phyloP scores from a whole-genome alignment of 2,888 invertebrate genomes.

The Platerodrilus igneus region DNA sequence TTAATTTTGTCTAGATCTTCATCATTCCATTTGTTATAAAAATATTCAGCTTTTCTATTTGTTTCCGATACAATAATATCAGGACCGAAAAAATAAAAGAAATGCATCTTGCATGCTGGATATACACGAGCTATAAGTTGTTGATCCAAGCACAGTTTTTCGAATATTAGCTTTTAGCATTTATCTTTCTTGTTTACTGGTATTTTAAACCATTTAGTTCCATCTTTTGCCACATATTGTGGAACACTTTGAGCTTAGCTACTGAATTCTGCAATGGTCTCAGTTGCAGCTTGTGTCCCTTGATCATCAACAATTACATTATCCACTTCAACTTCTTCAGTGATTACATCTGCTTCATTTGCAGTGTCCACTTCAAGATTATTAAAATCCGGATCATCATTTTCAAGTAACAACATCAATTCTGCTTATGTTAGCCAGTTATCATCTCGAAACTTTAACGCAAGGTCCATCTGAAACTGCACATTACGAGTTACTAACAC shows the following conservation, averaged over 20 bases:
- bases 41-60: too few relatives aligned
- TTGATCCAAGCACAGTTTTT: too few relatives aligned
- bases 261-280: too few relatives aligned
- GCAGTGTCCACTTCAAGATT: not conserved
- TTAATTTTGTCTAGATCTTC: too few relatives aligned
- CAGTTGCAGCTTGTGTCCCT: not conserved
- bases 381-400: slow-evolving; percentile 3
- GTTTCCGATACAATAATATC: too few relatives aligned
- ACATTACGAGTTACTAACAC: slow-evolving; percentile 1
- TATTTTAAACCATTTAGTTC: slow-evolving; percentile 3
- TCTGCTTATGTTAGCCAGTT: slow-evolving; percentile 1
- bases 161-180: too few relatives aligned
- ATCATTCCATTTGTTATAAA: too few relatives aligned
- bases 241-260: too few relatives aligned
- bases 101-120: slow-evolving; percentile 1
- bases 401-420: not conserved
- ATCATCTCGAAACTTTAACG: not conserved
- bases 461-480: not conserved
- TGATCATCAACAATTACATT: slow-evolving; percentile 2
- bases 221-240: slow-evolving; percentile 3
- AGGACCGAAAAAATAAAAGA: too few relatives aligned
- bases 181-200: slow-evolving; percentile 3
- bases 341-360: not conserved
- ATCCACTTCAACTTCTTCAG: slow-evolving; percentile 4
- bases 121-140: too few relatives aligned